Evolutionary conservation across 2,113 vertebrate genomes (phyloP).

Genomic region (Seriola aureovittata): DNA sequence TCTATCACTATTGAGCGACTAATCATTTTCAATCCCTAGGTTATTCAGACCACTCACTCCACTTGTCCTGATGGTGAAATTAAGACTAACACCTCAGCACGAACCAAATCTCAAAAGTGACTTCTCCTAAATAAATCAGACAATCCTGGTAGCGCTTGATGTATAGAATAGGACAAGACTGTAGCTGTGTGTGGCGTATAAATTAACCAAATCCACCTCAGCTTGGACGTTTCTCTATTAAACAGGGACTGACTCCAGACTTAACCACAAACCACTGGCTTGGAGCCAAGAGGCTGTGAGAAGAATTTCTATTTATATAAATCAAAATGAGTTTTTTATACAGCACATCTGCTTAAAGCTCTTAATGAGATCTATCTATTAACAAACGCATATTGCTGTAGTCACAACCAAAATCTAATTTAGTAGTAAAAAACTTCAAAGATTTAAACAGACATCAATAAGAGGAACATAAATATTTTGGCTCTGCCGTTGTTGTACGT

Average conservation of each 20-base stretch:
- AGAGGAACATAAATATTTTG: constrained; percentile 25
- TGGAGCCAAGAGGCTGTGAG: constrained; percentile 9
- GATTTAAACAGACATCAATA: constrained; percentile 43
- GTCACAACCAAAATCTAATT: constrained; percentile 32
- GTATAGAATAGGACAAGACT: not conserved
- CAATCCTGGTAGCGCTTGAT: not conserved
- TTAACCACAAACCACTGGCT: constrained; percentile 10
- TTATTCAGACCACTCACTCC: not conserved
- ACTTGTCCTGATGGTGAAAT: not conserved
- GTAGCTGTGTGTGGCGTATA: no score
- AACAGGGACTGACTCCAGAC: constrained; percentile 10
- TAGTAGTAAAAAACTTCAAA: constrained; percentile 26
- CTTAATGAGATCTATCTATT: constrained; percentile 10
- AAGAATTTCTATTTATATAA: constrained; percentile 4
- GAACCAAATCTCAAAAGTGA: not conserved
- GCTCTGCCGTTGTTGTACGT: constrained; percentile 26
- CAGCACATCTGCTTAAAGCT: constrained; percentile 21
- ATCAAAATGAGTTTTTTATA: constrained; percentile 26
- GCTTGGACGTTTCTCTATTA: not conserved
- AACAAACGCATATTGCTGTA: constrained; percentile 19
- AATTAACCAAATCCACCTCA: not conserved
- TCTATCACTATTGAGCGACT: not conserved
- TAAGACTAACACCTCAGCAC: not conserved
- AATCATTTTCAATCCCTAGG: not conserved
- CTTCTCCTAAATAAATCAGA: not conserved